Evolutionary conservation across 92 coral and sea anemone genomes (phyloP).

Genomic region (Porites evermanni): DNA sequence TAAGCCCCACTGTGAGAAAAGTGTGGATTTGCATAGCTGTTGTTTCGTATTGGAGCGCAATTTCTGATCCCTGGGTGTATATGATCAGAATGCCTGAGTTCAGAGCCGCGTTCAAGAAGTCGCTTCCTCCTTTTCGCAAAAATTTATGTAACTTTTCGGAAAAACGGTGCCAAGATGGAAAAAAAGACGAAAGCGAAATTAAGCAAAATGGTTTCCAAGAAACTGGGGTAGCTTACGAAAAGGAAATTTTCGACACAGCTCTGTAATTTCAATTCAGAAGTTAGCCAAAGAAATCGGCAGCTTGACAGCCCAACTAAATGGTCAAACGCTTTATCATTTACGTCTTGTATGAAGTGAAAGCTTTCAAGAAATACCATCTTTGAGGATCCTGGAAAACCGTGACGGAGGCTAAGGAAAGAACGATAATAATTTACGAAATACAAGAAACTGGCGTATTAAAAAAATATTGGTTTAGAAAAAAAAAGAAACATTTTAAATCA

Average conservation of each 20-base stretch:
- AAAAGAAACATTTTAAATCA: too few species aligned
- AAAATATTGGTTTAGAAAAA: too few species aligned
- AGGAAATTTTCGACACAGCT: neutral
- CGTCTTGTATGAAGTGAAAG: too few species aligned
- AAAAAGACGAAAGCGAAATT: neutral
- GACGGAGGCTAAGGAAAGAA: too few species aligned
- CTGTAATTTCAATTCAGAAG: neutral
- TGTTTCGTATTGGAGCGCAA: constrained; percentile 23
- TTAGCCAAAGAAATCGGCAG: too few species aligned
- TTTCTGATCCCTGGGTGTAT: constrained; percentile 38
- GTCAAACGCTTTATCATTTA: too few species aligned
- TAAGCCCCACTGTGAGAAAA: neutral
- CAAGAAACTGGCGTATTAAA: too few species aligned
- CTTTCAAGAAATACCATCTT: too few species aligned
- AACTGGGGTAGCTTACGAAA: neutral
- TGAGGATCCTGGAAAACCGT: too few species aligned
- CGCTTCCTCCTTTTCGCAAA: neutral
- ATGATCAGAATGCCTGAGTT: constrained; percentile 29
- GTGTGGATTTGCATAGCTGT: neutral
- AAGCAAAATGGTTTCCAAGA: neutral
- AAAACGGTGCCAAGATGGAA: neutral
- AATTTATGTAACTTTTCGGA: neutral
- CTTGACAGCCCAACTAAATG: too few species aligned
- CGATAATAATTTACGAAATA: too few species aligned
- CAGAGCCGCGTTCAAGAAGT: neutral